Evolutionary conservation across 2,888 invertebrate genomes (phyloP).

Genomic region (Megaustenia siamemsis): DNA sequence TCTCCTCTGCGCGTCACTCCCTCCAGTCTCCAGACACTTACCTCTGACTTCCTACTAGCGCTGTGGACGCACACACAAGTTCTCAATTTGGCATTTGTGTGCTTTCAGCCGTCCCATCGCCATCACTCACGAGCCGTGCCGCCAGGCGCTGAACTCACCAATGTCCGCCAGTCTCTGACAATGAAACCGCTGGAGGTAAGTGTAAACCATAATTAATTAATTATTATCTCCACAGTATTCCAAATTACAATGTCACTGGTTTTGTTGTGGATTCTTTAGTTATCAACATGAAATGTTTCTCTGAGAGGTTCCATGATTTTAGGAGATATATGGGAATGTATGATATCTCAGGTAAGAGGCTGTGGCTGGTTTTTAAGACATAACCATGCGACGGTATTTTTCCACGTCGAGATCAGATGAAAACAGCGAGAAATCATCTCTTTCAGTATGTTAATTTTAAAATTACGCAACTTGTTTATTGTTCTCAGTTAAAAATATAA

Average conservation of each 20-base stretch:
- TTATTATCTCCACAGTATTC: too few relatives aligned
- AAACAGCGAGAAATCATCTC: background rate
- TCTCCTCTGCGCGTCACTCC: constrained; percentile 13
- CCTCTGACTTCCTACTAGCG: constrained; percentile 34
- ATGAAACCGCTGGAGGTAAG: constrained; percentile 53
- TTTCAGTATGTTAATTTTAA: too few relatives aligned
- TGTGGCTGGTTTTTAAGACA: background rate
- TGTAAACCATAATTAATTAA: background rate
- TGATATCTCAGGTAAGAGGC: background rate
- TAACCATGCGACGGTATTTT: background rate
- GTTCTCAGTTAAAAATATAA: too few relatives aligned
- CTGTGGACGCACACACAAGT: constrained; percentile 37
- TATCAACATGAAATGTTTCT: too few relatives aligned
- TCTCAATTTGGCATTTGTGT: constrained; percentile 51
- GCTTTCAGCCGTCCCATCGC: constrained; percentile 43
- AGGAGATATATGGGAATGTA: background rate
- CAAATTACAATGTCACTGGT: too few relatives aligned
- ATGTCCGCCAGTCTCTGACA: constrained; percentile 19
- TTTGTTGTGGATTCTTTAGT: too few relatives aligned
- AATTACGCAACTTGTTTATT: too few relatives aligned
- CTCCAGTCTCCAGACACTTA: constrained; percentile 39
- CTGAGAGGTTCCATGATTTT: too few relatives aligned
- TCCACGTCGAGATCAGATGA: background rate
- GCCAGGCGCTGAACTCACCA: constrained; percentile 17
- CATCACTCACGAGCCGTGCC: constrained; percentile 24